phyloP scores from a whole-genome alignment of 1,140 invertebrate genomes.

The Pygmarrhopalites habei region DNA sequence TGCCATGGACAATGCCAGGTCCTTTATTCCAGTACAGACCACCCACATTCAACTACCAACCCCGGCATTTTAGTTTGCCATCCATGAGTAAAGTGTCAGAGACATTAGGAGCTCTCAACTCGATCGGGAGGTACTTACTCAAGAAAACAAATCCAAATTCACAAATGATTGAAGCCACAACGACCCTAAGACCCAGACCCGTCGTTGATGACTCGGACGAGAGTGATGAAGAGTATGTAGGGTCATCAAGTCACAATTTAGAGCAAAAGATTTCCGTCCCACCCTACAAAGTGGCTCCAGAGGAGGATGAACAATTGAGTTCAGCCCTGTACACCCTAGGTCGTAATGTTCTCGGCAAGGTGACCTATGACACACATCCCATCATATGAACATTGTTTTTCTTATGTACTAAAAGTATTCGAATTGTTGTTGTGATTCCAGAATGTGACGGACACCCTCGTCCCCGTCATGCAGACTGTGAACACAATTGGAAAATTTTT shows the following conservation, averaged over 20 bases:
- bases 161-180: neutral
- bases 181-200: neutral
- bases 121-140: constrained; percentile 71
- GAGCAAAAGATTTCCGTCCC: constrained; percentile 10
- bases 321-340: constrained; percentile 69
- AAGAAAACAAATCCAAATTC: constrained; percentile 56
- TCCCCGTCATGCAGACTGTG: constrained; percentile 58
- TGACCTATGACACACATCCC: too few relatives aligned
- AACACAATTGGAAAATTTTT: constrained; percentile 46
- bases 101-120: constrained; percentile 65
- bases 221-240: constrained; percentile 12
- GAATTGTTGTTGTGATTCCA: constrained; percentile 13
- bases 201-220: neutral
- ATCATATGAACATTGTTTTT: too few relatives aligned
- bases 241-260: constrained; percentile 8
- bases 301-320: constrained; percentile 51
- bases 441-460: constrained; percentile 70
- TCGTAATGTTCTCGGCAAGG: constrained; percentile 66
- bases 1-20: too few relatives aligned
- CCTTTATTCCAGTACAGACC: neutral
- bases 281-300: constrained; percentile 16
- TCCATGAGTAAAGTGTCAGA: constrained; percentile 42
- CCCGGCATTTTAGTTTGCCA: constrained; percentile 24
- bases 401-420: constrained; percentile 2
- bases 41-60: neutral